Evolutionary conservation across 2,797 vertebrate genomes (phyloP), one percentile per base, ranked within the genome.

Genomic region (Pangasius mekongensis): DNA sequence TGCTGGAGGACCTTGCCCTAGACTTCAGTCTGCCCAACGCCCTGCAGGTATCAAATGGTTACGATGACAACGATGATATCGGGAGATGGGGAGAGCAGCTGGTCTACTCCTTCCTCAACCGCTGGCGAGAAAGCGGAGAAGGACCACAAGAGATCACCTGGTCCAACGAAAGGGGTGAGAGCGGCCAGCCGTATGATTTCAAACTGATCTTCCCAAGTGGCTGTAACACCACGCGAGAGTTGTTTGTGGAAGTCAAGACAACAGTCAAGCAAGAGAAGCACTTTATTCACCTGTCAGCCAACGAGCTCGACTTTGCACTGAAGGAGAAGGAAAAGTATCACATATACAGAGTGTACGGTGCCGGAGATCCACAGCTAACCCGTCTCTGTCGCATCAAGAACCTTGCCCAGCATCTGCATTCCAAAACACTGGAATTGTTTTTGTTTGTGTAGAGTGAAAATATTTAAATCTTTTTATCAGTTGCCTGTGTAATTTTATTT

Each of bases 211-310:
- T 96, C 0, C 54, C 8, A 30, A 8, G 22, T 0, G 7, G 0
- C 22, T 62, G 60, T 0, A 84, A 56, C 33, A 27, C 1, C 11
- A 49, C 43, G 0, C 69, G 18, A 16, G 91, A 92, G 85, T 92
- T 96, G 83, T 97, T 93, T 22, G 95, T 96, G 90, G 96, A 97
- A 80, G 96, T 96, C 82, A 97, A 97, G 92, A 93, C 96, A 0
- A 97, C 96, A 0, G 84, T 95, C 36, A 96, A 94, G 91, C 93
- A 88, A 0, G 96, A 97, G 49, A 94, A 91, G 89, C 91, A 96
- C 0, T 96, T 96, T 71, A 94, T 97, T 84, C 94, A 93, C 82
- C 93, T 97, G 84, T 97, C 96, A 0, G 96, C 95, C 87, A 96
- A 96, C 30, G 96, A 97, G 94, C 93, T 97, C 91, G 93, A 96